Percentiles rank a stretch among this genome's conserved stretches.
Conservation (phyloP, 2,797 vertebrate genomes). For the Chaetodon trifasciatus region DNA sequence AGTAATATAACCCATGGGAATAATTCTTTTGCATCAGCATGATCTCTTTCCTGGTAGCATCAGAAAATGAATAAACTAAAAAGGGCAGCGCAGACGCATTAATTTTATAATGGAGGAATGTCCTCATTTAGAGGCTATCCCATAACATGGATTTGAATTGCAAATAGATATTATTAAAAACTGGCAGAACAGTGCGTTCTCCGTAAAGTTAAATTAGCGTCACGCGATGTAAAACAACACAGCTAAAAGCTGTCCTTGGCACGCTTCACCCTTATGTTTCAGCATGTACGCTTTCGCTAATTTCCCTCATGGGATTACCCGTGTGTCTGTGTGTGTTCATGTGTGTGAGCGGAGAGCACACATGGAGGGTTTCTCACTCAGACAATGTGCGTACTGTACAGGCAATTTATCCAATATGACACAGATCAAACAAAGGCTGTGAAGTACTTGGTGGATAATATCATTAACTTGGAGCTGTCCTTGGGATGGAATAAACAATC, state of each 20-base stretch:
- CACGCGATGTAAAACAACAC: conserved; percentile 19
- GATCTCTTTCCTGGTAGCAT: neutral
- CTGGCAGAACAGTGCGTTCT: neutral
- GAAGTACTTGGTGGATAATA: conserved; percentile 36
- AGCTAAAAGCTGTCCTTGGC: conserved; percentile 57
- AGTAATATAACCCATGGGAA: neutral
- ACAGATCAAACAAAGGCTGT: conserved; percentile 44
- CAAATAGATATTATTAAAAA: conserved; percentile 47
- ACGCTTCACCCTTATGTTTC: conserved; percentile 18
- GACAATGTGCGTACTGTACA: conserved; percentile 19
- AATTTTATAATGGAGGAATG: conserved; percentile 6
- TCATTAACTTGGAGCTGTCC: conserved; percentile 49
- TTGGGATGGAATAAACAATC: conserved; percentile 52
- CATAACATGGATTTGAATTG: conserved; percentile 48
- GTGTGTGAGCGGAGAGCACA: conserved; percentile 6
- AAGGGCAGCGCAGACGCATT: neutral
- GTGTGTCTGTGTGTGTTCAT: conserved; percentile 19
- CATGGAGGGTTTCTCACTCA: conserved; percentile 5
- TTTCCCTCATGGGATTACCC: conserved; percentile 47
- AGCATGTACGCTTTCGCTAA: conserved; percentile 46
- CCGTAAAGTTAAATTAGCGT: conserved; percentile 28
- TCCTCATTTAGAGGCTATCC: conserved; percentile 21
- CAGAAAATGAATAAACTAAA: neutral
- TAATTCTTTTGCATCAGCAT: neutral
- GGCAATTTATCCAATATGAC: conserved; percentile 41